Evolutionary conservation across 2,113 vertebrate genomes (phyloP).

Genomic region (Leptosomus discolor): DNA sequence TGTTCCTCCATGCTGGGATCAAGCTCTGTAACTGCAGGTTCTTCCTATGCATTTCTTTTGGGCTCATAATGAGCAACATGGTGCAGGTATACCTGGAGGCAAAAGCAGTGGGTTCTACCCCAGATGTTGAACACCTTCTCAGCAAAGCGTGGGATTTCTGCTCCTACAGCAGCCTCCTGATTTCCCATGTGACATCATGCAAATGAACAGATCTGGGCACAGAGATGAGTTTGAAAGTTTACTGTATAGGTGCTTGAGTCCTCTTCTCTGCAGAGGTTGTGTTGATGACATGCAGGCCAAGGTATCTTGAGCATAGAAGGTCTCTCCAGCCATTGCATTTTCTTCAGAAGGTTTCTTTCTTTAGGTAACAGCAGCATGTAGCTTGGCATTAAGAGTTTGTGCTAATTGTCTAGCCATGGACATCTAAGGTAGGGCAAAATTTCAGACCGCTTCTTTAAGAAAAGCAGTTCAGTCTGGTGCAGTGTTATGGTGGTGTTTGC

Average conservation of each 20-base stretch:
- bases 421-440: background rate
- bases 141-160: rapidly evolving
- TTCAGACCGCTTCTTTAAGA: background rate
- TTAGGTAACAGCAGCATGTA: background rate
- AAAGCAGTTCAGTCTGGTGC: background rate
- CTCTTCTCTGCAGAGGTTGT: background rate
- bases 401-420: background rate
- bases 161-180: background rate
- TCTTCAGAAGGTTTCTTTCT: background rate
- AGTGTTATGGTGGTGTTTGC: background rate
- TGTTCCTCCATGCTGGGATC: background rate
- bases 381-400: background rate
- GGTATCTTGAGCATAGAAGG: background rate
- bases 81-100: background rate
- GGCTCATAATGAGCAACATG: background rate
- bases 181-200: background rate
- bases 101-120: background rate
- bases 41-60: background rate
- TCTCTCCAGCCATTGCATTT: background rate
- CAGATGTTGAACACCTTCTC: background rate
- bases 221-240: background rate
- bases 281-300: background rate
- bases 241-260: background rate
- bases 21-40: background rate
- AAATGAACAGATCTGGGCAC: background rate